Evolutionary conservation across 2,888 invertebrate species (phyloP), one percentile per base, ranked within the genome.

Genomic region (Andrena flavipes): DNA sequence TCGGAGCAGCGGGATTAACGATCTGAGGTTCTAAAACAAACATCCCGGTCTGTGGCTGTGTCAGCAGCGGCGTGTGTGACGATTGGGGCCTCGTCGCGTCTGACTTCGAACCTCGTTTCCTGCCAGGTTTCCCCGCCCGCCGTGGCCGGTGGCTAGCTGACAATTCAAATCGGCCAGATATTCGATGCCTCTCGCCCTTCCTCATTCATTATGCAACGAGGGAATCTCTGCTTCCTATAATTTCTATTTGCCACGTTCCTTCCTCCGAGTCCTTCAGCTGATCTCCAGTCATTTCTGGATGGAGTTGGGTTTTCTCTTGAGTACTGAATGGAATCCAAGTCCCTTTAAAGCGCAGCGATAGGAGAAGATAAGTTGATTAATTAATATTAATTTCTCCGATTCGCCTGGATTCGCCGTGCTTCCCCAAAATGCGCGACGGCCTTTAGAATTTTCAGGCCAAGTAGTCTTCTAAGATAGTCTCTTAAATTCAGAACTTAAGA

Each of bases 11-110:
- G 26, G 76, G 84, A 84, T 85, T 82, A 85, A 78, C 84, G 84
- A 84, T 85, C 84, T 84, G 84, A 84, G 83, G 83, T 84, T 84
- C 84, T 82, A 82, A 73, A 83, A 74, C 83, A 84, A 83, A 84
- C 84, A 83, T 71, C 42, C 59, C 42, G 48, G 42, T 42, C 65
- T 49, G 71, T 64, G 68, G 60, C 67, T 65, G 60, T 72, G 77
- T 74, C 76, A 76, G 73, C 69, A 65, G 30, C 29, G 6, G 8
- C 56, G 60, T 70, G 67, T 73, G 60, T 30, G 73, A 80, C 83
- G 76, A 74, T 75, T 49, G 63, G 16, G 42, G 23, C 49, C 13
- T 35, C 33, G 16, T n/a, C 72, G 4, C 5, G 60, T 74, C 65
- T 75, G 70, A 75, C 70, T 82, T 67, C 62, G 49, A 62, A 29